Base-by-base conservation (phyloP, 2,797 vertebrate genomes). In the Pagetopsis macropterus region DNA sequence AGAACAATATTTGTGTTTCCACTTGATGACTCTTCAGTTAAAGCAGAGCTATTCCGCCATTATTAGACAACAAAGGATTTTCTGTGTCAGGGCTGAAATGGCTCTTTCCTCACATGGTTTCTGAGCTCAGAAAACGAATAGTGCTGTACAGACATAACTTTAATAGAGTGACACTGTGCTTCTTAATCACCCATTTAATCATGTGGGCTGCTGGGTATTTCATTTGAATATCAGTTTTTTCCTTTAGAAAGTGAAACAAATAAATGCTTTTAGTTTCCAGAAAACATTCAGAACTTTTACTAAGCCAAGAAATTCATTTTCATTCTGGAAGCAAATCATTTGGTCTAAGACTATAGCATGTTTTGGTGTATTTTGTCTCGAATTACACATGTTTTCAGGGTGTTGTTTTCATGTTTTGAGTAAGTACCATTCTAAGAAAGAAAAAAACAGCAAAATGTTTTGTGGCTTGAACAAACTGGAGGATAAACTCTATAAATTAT, bases 1-100 rank as follows among this genome's bases (percentile, higher is more conserved):
- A 94, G 79, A 89, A 84, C 79, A 95, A 94, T 92, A 93, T 95
- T 94, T 92, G 77, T 84, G 83, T 93, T 94, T 93, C 91, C 91
- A 90, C 82, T 89, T 89, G 82, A 91, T 88, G 85, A 73, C 82
- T 84, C 82, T 90, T 91, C 88, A 89, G 90, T 93, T 90, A 93
- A 91, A 89, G 76, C 60, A 80, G 77, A 85, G 75, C 86, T 89
- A 88, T 81, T 79, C 73, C 58, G 87, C 78, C 84, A 83, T 89
- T 92, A 88, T 91, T 84, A 87, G 79, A 77, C 84, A 86, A 94
- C 88, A 91, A 85, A 89, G 82, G 80, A 87, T 86, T 87, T 91
- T 91, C 77, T 93, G 84, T 93, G 81, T 81, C 79, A 79, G 73
- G 79, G 71, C 70, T 89, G 69, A 86, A 92, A 88, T 75, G 56